Base-by-base conservation (phyloP, 1,140 invertebrate genomes). In the Sycophaga agraensis region DNA sequence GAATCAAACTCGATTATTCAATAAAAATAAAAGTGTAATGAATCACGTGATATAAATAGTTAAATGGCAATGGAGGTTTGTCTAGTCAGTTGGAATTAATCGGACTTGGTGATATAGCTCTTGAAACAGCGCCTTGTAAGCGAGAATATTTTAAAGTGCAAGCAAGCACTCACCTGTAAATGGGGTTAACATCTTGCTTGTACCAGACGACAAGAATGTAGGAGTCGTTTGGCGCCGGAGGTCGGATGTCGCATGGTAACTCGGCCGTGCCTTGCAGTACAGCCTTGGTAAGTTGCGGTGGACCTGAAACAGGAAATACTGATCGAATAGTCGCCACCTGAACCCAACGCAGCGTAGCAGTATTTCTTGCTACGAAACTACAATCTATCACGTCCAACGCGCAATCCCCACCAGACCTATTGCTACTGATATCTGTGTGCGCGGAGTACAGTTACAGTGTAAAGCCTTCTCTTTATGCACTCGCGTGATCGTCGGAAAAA, bases 151-250 rank as follows among this genome's bases (percentile, higher is more conserved):
- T n/a, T n/a, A n/a, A n/a, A n/a, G n/a, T n/a, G n/a, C n/a, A n/a
- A n/a, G n/a, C n/a, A n/a, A n/a, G n/a, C n/a, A n/a, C 72, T 82
- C 74, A 88, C 86, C 85, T 87, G 76, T 86, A 88, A 66, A 88
- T 87, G 12, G 86, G 84, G 3, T 78, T 83, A 55, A 84, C 79
- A 57, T 87, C 86, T 67, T 83, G 83, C 64, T 85, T 86, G 72
- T 88, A 89, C 87, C 87, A 89, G 16, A 88, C 83, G 37, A 88
- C 86, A 28, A 89, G 78, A 24, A 87, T 81, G 24, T 85, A 85
- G 0, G 78, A 76, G 50, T 82, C 84, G 63, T 84, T 84, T 11
- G 77, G 75, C 50, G 82, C 73, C 4, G 85, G 84, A 8, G 86
- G 79, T 46, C 79, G 80, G 49, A 88, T 84, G 70, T 88, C 86